Evolutionary conservation across 1,140 invertebrate genomes (phyloP).

Genomic region (Luehdorfia chinensis): DNA sequence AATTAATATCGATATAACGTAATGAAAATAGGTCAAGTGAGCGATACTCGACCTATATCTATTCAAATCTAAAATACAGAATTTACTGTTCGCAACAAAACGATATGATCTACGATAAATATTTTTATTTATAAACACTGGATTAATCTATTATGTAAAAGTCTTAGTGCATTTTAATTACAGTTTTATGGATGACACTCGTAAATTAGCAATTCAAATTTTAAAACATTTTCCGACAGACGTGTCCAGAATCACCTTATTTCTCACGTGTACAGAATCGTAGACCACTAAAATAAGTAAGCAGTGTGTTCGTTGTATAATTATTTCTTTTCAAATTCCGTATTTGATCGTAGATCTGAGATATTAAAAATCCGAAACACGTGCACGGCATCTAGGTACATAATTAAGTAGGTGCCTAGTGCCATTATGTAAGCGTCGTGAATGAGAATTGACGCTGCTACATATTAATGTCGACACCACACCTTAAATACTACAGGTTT

Average conservation of each 20-base stretch:
- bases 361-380: slow-evolving; percentile 5
- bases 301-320: not conserved
- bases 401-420: slow-evolving; percentile 12
- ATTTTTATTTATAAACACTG: too few relatives aligned
- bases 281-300: not conserved
- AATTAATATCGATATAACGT: not conserved
- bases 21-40: not conserved
- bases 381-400: slow-evolving; percentile 1
- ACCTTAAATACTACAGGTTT: slow-evolving; percentile 17
- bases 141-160: not conserved
- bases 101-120: too few relatives aligned
- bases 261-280: slow-evolving; percentile 10
- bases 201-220: slow-evolving; percentile 17
- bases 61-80: not conserved
- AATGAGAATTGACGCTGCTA: slow-evolving; percentile 13
- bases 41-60: not conserved
- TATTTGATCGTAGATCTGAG: not conserved
- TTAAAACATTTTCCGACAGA: slow-evolving; percentile 3
- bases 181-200: slow-evolving; percentile 14
- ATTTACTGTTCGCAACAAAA: not conserved
- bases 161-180: slow-evolving; percentile 1
- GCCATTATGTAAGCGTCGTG: slow-evolving; percentile 13
- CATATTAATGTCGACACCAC: slow-evolving; percentile 10
- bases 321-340: not conserved
- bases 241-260: not conserved